These are phyloP conservation scores for Ochropleura plecta DNA, from an alignment of 2,888 invertebrate genomes.

Conservation along the genomic window DNA sequence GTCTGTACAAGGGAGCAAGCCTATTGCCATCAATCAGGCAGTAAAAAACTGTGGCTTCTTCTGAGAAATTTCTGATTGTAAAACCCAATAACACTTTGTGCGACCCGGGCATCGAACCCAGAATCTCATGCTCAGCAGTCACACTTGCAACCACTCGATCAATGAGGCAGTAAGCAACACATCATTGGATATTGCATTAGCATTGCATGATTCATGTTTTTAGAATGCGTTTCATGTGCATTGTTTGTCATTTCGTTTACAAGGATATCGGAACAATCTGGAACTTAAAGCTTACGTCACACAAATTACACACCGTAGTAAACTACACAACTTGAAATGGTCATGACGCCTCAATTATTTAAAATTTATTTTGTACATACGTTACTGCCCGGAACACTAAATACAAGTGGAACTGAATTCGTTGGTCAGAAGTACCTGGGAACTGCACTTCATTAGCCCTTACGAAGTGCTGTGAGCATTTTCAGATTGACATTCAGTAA, in stretches of 20 bases:
- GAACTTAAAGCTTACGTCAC: conserved; percentile 50
- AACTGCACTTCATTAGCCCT: background rate
- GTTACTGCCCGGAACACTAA: conserved; percentile 3
- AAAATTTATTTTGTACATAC: background rate
- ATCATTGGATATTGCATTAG: conserved; percentile 4
- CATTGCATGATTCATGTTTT: conserved; percentile 38
- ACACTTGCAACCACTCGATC: too few species aligned
- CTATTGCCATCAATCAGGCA: too few species aligned
- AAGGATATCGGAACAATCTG: conserved; percentile 54
- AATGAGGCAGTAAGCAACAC: background rate
- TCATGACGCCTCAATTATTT: conserved; percentile 3
- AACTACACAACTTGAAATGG: conserved; percentile 23
- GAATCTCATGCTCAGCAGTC: too few species aligned
- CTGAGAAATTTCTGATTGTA: too few species aligned
- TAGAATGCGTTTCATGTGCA: conserved; percentile 34
- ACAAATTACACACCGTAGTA: conserved; percentile 3
- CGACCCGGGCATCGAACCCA: too few species aligned
- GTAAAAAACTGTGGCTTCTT: too few species aligned
- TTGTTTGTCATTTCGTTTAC: conserved; percentile 39
- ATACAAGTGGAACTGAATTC: background rate
- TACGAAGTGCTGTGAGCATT: conserved; percentile 2
- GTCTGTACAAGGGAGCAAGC: too few species aligned
- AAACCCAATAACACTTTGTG: too few species aligned
- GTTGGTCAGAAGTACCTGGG: background rate
- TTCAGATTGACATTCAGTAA: conserved; percentile 4